phyloP scores from a whole-genome alignment of 1,140 invertebrate genomes.

The Tenebrio molitor region DNA sequence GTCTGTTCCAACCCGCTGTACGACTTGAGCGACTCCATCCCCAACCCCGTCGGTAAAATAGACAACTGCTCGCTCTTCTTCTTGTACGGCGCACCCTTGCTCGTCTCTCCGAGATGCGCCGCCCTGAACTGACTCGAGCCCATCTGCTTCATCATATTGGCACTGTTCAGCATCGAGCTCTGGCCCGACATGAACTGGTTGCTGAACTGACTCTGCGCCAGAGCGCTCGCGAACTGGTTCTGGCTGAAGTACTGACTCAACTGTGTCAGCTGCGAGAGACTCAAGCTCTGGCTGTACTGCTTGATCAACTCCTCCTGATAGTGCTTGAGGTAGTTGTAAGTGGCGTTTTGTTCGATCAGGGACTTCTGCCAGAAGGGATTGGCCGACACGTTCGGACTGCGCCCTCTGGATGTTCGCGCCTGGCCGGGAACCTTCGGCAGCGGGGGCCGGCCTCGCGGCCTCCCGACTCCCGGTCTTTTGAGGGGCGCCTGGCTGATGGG shows the following conservation, averaged over 20 bases:
- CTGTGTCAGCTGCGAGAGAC: constrained; percentile 55
- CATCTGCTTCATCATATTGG: constrained; percentile 48
- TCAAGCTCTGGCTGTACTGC: constrained; percentile 63
- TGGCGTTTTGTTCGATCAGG: constrained; percentile 30
- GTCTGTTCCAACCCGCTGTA: constrained; percentile 1
- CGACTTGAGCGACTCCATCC: neutral
- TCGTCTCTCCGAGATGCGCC: constrained; percentile 4
- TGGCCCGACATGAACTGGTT: constrained; percentile 50
- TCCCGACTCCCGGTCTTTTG: constrained; percentile 58
- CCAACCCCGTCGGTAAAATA: neutral
- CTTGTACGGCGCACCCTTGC: constrained; percentile 1
- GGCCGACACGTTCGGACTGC: constrained; percentile 46
- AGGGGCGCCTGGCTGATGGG: constrained; percentile 44
- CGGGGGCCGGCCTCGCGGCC: constrained; percentile 64
- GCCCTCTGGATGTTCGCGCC: constrained; percentile 51
- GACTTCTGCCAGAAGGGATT: constrained; percentile 57
- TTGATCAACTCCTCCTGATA: constrained; percentile 64
- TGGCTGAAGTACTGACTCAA: constrained; percentile 55
- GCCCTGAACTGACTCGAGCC: constrained; percentile 29
- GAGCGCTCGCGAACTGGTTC: constrained; percentile 51
- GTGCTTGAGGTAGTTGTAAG: constrained; percentile 61
- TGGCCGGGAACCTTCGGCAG: constrained; percentile 60
- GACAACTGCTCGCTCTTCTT: neutral
- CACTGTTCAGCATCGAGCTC: constrained; percentile 43
- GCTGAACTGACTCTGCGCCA: constrained; percentile 46